Evolutionary conservation across 2,113 vertebrate genomes (phyloP).

Genomic region (Abramis brama): DNA sequence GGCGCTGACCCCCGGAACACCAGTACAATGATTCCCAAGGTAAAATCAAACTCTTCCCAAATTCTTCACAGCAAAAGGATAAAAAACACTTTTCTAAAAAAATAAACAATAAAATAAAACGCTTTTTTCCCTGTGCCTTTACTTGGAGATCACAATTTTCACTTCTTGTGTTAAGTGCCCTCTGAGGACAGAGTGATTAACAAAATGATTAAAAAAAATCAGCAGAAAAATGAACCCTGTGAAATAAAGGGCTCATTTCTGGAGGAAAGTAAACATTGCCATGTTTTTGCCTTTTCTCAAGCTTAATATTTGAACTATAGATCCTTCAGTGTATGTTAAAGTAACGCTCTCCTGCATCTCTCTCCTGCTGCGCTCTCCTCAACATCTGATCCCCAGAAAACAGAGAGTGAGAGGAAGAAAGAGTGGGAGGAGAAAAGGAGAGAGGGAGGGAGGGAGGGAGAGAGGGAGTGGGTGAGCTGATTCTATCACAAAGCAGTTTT

Average conservation of each 20-base stretch:
- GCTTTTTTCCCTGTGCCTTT: background rate
- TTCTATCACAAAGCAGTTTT: background rate
- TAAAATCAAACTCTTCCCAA: slow-evolving; percentile 1
- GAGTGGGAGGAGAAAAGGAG: slow-evolving; percentile 23
- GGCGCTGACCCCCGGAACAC: background rate
- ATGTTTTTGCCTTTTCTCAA: slow-evolving; percentile 53
- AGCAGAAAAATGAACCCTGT: background rate
- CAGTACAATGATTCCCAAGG: background rate
- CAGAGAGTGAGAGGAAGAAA: slow-evolving; percentile 33
- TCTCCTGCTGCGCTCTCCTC: slow-evolving; percentile 39
- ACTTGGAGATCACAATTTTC: background rate
- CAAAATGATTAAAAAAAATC: background rate
- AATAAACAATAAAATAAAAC: background rate
- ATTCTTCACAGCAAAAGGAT: background rate
- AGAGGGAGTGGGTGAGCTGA: background rate
- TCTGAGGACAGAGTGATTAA: slow-evolving; percentile 8
- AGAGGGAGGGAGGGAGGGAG: background rate
- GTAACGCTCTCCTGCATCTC: slow-evolving; percentile 63
- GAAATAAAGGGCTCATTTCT: slow-evolving; percentile 42
- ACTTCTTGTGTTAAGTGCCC: background rate
- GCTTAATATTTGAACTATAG: slow-evolving; percentile 58
- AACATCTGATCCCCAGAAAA: slow-evolving; percentile 68
- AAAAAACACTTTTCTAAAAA: background rate
- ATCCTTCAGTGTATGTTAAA: slow-evolving; percentile 52
- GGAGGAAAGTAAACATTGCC: slow-evolving; percentile 48